phyloP scores from a whole-genome alignment of 1,140 invertebrate species.

The Drosophila busckii region DNA sequence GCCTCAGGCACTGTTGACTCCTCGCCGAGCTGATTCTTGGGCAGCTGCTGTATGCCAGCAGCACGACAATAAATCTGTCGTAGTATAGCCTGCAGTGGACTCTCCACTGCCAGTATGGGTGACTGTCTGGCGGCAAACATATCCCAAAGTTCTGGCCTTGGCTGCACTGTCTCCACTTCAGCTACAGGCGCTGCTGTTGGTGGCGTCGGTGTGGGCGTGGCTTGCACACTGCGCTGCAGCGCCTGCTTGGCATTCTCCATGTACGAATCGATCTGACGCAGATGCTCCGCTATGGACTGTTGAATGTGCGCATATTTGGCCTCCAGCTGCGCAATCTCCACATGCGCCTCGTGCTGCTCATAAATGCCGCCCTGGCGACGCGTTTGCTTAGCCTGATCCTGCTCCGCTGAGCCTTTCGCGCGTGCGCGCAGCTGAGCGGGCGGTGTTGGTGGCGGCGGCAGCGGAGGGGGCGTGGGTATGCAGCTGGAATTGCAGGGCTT shows the following conservation, averaged over 20 bases:
- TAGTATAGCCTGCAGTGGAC: constrained; percentile 62
- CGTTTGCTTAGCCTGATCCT: constrained; percentile 12
- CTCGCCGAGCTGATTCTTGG: constrained; percentile 17
- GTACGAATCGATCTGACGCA: constrained; percentile 70
- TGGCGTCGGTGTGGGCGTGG: constrained; percentile 11
- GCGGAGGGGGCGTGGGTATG: constrained; percentile 17
- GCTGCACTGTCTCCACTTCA: no score
- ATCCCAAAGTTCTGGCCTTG: constrained; percentile 41
- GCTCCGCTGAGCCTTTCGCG: constrained; percentile 7
- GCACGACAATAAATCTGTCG: constrained; percentile 61
- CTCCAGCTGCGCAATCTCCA: constrained; percentile 66
- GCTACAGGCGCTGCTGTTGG: constrained; percentile 7
- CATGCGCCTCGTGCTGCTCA: constrained; percentile 47
- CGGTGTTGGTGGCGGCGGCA: constrained; percentile 17
- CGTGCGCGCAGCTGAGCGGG: constrained; percentile 30
- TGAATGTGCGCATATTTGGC: constrained; percentile 73
- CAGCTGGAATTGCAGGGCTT: background rate
- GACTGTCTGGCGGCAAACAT: constrained; percentile 54
- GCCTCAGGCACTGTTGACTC: background rate
- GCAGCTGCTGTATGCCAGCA: constrained; percentile 26
- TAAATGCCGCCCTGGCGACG: constrained; percentile 49
- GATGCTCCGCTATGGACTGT: constrained; percentile 72
- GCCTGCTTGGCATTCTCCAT: constrained; percentile 73
- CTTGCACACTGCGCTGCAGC: constrained; percentile 52
- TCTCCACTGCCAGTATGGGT: constrained; percentile 54